A percentile compares a stretch with the other conserved stretches of the same genome.
Evolutionary conservation across 2,797 vertebrate genomes (phyloP).

Genomic region (Alouatta caraya): DNA sequence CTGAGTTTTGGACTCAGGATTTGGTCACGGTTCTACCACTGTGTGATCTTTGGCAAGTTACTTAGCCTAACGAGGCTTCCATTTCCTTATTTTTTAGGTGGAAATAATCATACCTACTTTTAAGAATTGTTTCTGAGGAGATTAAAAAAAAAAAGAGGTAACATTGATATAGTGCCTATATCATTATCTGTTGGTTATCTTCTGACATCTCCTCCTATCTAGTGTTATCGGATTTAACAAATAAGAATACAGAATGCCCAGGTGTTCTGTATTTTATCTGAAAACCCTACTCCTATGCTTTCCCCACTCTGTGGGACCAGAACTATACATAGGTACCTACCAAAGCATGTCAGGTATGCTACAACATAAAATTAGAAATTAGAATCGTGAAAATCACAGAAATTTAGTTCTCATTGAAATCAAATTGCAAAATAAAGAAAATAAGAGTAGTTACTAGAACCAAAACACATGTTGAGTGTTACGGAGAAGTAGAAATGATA

Average conservation of each 20-base stretch:
- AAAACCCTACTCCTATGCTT: not conserved
- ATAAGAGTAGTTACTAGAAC: not conserved
- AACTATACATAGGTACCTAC: not conserved
- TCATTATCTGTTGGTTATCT: not conserved
- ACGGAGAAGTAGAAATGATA: not conserved
- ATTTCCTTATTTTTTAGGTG: not conserved
- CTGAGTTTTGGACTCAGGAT: not conserved
- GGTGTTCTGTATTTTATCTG: not conserved
- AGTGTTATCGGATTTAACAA: not conserved
- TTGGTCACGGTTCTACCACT: not conserved
- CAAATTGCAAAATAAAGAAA: constrained; percentile 11
- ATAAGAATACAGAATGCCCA: not conserved
- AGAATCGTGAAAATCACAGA: not conserved
- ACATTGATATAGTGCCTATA: not conserved
- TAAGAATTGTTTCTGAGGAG: not conserved
- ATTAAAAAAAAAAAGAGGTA: not conserved
- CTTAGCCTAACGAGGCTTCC: not conserved
- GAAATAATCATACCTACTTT: not conserved
- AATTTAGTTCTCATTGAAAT: not conserved
- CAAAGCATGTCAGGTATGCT: not conserved
- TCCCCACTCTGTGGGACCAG: not conserved
- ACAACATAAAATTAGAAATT: not conserved
- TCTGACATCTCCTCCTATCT: not conserved
- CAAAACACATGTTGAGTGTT: not conserved
- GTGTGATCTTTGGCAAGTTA: not conserved